phyloP scores from a whole-genome alignment of 2,797 vertebrate species.

The Cossypha heuglini region DNA sequence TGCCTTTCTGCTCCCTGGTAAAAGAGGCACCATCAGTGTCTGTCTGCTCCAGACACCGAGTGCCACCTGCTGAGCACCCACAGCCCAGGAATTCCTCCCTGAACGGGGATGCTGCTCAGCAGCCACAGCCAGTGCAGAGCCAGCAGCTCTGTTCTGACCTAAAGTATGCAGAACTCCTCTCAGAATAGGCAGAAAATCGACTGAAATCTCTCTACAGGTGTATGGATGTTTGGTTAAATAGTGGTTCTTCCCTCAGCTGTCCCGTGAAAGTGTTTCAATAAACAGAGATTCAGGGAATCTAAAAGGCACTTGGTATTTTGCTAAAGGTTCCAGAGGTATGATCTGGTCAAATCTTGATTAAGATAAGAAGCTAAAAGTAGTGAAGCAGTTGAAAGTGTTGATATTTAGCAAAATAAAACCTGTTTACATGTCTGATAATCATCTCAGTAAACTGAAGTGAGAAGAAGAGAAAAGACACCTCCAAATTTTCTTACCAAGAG shows the following conservation, averaged over 20 bases:
- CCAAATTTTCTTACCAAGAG: background rate
- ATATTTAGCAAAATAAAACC: background rate
- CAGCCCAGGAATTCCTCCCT: background rate
- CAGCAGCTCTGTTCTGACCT: accelerated
- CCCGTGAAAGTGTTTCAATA: background rate
- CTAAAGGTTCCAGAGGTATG: background rate
- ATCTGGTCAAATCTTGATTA: background rate
- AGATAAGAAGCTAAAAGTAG: background rate
- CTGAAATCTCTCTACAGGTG: background rate
- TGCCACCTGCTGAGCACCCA: constrained; percentile 40
- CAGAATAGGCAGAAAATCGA: accelerated
- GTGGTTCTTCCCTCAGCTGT: background rate
- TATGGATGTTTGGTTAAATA: background rate
- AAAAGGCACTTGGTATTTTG: background rate
- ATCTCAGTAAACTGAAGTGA: background rate
- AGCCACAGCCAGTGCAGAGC: background rate
- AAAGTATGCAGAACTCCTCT: background rate
- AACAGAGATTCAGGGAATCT: background rate
- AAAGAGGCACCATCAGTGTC: background rate
- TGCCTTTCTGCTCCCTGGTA: background rate
- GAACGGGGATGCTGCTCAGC: accelerated
- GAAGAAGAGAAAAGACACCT: background rate
- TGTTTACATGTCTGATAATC: background rate
- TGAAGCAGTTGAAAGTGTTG: background rate
- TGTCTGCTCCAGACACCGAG: background rate